phyloP scores from a whole-genome alignment of 2,113 vertebrate genomes.

The Junco hyemalis region DNA sequence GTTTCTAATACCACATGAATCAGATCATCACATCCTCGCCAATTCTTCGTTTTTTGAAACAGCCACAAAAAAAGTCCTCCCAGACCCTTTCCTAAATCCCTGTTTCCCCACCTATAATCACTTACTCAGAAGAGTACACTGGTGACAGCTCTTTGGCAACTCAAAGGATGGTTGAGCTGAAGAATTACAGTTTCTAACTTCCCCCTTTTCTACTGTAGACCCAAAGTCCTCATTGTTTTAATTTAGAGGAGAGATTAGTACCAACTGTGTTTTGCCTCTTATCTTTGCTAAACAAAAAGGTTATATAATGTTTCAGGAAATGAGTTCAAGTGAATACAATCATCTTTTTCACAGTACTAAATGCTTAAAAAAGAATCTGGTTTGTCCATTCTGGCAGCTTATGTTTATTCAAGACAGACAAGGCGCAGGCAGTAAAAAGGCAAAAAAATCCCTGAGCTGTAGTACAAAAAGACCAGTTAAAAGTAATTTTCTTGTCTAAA shows the following conservation, averaged over 20 bases:
- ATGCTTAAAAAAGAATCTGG: neutral
- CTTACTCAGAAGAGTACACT: neutral
- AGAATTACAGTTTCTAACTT: neutral
- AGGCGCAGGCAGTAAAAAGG: neutral
- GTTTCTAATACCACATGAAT: neutral
- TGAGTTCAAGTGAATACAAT: constrained; percentile 9
- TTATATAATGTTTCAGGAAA: constrained; percentile 43
- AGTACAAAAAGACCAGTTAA: neutral
- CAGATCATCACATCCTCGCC: neutral
- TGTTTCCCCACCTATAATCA: neutral
- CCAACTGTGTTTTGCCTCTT: constrained; percentile 22
- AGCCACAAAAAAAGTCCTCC: neutral
- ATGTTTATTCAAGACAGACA: neutral
- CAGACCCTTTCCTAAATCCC: neutral
- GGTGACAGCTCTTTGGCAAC: neutral
- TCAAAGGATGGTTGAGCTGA: neutral
- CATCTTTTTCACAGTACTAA: neutral
- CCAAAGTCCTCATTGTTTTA: constrained; percentile 14
- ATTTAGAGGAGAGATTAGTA: constrained; percentile 4
- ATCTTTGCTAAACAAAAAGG: constrained; percentile 41
- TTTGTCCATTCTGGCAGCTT: neutral
- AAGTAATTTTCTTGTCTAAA: neutral
- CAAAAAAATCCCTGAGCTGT: neutral
- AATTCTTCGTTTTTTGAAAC: neutral
- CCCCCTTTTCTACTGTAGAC: neutral